Base-by-base conservation (phyloP, 2,888 invertebrate genomes). In the Chrysolina haemoptera region DNA sequence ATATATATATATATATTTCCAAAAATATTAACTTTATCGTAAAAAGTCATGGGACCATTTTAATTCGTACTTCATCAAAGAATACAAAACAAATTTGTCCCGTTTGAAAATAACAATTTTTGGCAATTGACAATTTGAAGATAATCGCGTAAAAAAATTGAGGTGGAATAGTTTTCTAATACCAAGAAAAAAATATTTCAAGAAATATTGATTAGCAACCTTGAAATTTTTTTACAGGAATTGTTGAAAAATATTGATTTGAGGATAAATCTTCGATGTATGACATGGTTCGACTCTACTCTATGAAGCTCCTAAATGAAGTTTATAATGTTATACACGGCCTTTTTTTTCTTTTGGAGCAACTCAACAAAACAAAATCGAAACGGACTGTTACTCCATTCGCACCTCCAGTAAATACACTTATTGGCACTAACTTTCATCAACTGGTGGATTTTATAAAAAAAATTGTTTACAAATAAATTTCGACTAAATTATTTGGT, bases 211-310 rank as follows among this genome's bases (percentile, higher is more conserved):
- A 50, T 14, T 16, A 16, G 41, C 22, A 27, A 48, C 22, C 62
- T 62, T 72, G 68, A 72, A 64, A 68, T 53, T 53, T 27, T 62
- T 0, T 48, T 43, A 35, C 18, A 62, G 65, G 69, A 76, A 35
- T 63, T 43, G 59, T 59, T 65, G 68, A 62, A 76, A 75, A 79
- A 76, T 77, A 75, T 75, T 75, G 73, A 78, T 80, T 76, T 74
- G 72, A 40, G 22, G 77, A 77, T 77, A 78, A 78, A 78, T 73
- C 78, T 86, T 87, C 86, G 87, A 87, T 87, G 87, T 87, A 81
- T 84, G 84, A 86, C 82, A 86, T 84, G 85, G 82, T 84, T 83
- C 77, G 81, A 85, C 82, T 84, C 86, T 86, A 87, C 82, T 83
- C 84, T 85, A 84, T 80, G 68, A 82, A 82, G 83, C 82, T 79